A percentile compares a stretch with the other conserved stretches of the same genome.
These are phyloP conservation scores for Cybosia mesomella DNA, from an alignment of 2,888 invertebrate species.

Conservation along the genomic window DNA sequence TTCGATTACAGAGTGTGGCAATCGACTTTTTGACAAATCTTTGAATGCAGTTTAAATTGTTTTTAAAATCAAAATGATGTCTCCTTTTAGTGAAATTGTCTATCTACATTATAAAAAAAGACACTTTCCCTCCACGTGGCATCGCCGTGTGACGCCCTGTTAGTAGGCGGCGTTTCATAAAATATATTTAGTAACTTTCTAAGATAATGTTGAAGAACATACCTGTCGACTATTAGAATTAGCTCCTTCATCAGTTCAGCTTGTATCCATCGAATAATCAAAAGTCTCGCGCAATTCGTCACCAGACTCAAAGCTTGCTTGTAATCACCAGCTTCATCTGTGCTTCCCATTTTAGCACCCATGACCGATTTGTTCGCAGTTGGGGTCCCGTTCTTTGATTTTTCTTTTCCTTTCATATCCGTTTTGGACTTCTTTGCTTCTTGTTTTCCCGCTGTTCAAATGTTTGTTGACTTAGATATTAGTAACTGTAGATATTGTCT, in stretches of 20 bases:
- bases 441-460: constrained; percentile 14
- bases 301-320: constrained; percentile 67
- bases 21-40: too few species aligned
- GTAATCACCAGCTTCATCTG: constrained; percentile 64
- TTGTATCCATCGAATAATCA: constrained; percentile 74
- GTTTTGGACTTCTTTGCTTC: constrained; percentile 33
- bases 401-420: constrained; percentile 42
- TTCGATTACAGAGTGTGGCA: too few species aligned
- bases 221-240: constrained; percentile 66
- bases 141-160: too few species aligned
- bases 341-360: constrained; percentile 51
- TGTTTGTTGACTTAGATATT: background rate
- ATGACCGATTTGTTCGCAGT: background rate
- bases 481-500: too few species aligned
- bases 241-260: constrained; percentile 69
- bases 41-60: too few species aligned
- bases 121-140: too few species aligned
- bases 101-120: too few species aligned
- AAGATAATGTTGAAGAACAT: constrained; percentile 23
- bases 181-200: too few species aligned
- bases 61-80: too few species aligned
- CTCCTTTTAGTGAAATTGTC: too few species aligned
- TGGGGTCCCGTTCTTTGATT: constrained; percentile 5
- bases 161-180: too few species aligned
- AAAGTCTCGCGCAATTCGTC: constrained; percentile 68